Evolutionary conservation across 2,113 vertebrate genomes (phyloP), one percentile per base, ranked within the genome.

Genomic region (Tyrannus savana): DNA sequence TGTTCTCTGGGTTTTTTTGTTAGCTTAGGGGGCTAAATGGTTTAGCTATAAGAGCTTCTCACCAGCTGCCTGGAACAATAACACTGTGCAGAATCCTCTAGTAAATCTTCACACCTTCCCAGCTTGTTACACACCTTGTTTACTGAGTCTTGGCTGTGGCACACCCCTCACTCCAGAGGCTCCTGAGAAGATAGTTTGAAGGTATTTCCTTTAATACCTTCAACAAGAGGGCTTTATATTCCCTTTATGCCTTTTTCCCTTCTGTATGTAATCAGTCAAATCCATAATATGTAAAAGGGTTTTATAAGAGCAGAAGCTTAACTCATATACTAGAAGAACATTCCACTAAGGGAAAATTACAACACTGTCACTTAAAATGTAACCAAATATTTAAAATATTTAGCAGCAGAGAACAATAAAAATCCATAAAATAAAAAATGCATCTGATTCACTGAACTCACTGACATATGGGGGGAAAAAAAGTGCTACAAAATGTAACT

Each of bases 1-100:
- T 47, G 12, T 75, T 91, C 31, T 74, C 64, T 39, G 5, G 0
- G 0, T 35, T 0, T 0, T 2, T 53, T 87, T 66, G 46, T 50
- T 5, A 0, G n/a, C 30, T 86, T 60, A 25, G 47, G 6, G 19
- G 3, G 5, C 18, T 75, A 56, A 73, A 84, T n/a, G 17, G 7
- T 71, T 89, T 58, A 67, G 12, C 18, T 89, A 1, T 31, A 46
- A 44, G 27, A 62, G 7, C 28, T 80, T 71, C 6, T 47, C 55
- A 71, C n/a, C 33, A 63, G 5, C 23, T 74, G 35, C 19, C 7
- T n/a, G 27, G 19, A 31, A 24, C 90, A 87, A 28, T 18, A 58
- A 35, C 19, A 12, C 17, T 55, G 16, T 0, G 0, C 28, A 69
- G 41, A 88, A 78, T 68, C 9, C 27, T 72, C 10, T 25, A 49